A percentile compares a stretch with the other conserved stretches of the same genome.
Conservation (phyloP, 2,113 vertebrate genomes). For the Motacilla tschutschensis region DNA sequence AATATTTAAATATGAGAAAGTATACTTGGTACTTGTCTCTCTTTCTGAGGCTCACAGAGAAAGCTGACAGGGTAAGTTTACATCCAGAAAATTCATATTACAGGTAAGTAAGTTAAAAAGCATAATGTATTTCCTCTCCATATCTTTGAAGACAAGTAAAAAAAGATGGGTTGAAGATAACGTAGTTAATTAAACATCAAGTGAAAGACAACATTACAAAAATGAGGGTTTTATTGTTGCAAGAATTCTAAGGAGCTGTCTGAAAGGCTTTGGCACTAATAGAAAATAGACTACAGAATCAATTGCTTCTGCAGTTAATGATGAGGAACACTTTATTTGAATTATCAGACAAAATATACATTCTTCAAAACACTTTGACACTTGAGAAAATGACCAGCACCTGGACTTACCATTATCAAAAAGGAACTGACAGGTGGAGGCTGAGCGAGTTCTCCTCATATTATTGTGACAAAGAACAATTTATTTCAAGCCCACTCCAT, state of each 20-base stretch:
- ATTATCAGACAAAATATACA: constrained; percentile 46
- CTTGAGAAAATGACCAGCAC: constrained; percentile 1
- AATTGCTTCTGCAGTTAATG: constrained; percentile 43
- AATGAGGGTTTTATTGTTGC: constrained; percentile 7
- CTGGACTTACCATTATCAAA: not conserved
- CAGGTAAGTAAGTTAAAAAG: not conserved
- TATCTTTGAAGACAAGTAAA: not conserved
- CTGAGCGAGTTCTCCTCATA: not conserved
- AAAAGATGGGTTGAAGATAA: constrained; percentile 15
- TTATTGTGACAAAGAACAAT: not conserved
- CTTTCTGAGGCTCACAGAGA: not conserved
- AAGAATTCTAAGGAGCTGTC: constrained; percentile 37
- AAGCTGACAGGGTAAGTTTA: not conserved
- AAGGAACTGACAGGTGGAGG: not conserved
- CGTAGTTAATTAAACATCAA: constrained; percentile 24
- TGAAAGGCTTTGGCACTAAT: constrained; percentile 34
- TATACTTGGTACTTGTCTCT: not conserved
- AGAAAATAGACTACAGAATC: constrained; percentile 42
- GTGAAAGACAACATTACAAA: constrained; percentile 31
- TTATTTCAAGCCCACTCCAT: not conserved
- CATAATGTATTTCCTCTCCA: not conserved
- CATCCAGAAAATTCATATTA: not conserved
- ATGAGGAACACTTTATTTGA: constrained; percentile 54
- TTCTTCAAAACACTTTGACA: constrained; percentile 40
- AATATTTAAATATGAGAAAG: not conserved